Base-by-base conservation (phyloP, 2,888 invertebrate genomes). In the Pristionchus fissidentatus region DNA sequence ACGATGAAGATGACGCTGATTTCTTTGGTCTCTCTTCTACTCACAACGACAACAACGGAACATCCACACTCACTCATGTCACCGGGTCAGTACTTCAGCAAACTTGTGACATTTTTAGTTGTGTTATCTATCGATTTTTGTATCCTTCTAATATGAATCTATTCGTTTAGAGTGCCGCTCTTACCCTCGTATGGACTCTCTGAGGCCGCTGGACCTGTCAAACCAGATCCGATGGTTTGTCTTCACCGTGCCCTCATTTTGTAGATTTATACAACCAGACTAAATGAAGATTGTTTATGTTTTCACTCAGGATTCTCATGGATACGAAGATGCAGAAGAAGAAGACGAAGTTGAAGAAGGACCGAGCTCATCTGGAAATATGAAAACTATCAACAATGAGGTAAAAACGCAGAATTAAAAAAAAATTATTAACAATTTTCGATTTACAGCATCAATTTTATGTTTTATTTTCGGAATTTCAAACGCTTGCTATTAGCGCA, bases 21-120 rank as follows among this genome's bases (percentile, higher is more conserved):
- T 81, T 81, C 80, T 81, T 81, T n/a, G 80, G 80, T 52, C 80
- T 81, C 46, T 62, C 80, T 10, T 81, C 80, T 5, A 60, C 32
- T 32, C 15, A 22, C 15, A 55, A 57, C n/a, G 19, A 35, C 4
- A 79, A 5, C 29, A 15, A 32, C 49, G 49, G 2, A 32, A n/a
- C 79, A 22, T 49, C n/a, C 22, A 43, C 46, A 3, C 41, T 46
- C 46, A 73, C 5, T 49, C 75, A 49, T 10, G 49, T 55, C 4
- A 55, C 38, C 0, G 79, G 79, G 79, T 79, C 49, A 15, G 43
- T n/a, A n/a, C n/a, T n/a, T n/a, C n/a, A n/a, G n/a, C n/a, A n/a
- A n/a, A n/a, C 3, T 10, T 35, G 19, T 52, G 46, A 1, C 32
- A 1, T 1, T 35, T 41, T 62, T 29, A 13, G 15, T 62, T 62